phyloP scores from a whole-genome alignment of 92 coral and sea anemone genomes.

The Palythoa grandis region DNA sequence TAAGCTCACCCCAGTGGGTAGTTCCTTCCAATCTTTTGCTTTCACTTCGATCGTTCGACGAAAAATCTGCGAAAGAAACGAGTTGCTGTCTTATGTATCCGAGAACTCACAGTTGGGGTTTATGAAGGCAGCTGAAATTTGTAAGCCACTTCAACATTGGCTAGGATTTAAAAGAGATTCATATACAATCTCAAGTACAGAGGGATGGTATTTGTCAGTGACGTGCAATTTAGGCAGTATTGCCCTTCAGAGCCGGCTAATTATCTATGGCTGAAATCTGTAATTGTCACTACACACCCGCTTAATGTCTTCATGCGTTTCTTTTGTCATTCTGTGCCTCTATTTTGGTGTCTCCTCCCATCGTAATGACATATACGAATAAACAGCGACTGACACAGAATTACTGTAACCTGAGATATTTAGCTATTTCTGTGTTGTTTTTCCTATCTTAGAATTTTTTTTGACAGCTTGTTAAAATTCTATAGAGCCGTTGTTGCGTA shows the following conservation, averaged over 20 bases:
- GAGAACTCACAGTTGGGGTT: slow-evolving; percentile 21
- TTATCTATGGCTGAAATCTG: slow-evolving; percentile 75
- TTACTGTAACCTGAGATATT: slow-evolving; percentile 39
- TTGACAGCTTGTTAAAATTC: slow-evolving; percentile 21
- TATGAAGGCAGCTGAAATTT: slow-evolving; percentile 42
- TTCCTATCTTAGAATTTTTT: neutral
- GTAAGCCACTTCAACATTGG: slow-evolving; percentile 47
- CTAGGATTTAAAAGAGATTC: slow-evolving; percentile 16
- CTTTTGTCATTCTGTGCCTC: slow-evolving; percentile 39
- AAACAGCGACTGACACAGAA: slow-evolving; percentile 37
- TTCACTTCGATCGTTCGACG: slow-evolving; percentile 26
- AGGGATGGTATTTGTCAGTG: slow-evolving; percentile 68
- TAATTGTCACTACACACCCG: slow-evolving; percentile 72
- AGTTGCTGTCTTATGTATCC: slow-evolving; percentile 10
- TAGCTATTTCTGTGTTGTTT: slow-evolving; percentile 35
- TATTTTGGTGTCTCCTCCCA: slow-evolving; percentile 46
- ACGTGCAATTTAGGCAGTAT: slow-evolving; percentile 60
- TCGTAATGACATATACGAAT: slow-evolving; percentile 44
- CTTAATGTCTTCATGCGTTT: slow-evolving; percentile 65
- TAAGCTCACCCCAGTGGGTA: neutral
- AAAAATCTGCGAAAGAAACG: slow-evolving; percentile 25
- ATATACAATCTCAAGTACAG: slow-evolving; percentile 33
- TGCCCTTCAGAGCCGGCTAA: slow-evolving; percentile 65
- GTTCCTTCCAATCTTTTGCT: neutral
- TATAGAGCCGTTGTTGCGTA: neutral